phyloP scores from a whole-genome alignment of 2,888 invertebrate species.

The Chrysopilus asiliformis region DNA sequence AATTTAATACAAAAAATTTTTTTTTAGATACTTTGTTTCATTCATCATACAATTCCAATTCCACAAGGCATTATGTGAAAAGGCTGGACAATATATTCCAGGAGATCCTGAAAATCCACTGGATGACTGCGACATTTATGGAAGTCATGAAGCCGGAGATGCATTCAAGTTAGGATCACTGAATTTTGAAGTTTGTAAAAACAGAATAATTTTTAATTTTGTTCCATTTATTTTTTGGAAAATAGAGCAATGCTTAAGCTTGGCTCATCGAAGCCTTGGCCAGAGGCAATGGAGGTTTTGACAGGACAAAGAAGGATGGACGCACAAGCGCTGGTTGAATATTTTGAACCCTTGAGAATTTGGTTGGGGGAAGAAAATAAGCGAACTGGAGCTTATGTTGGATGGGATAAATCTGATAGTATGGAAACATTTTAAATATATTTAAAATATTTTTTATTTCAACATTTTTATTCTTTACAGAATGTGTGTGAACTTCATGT shows the following conservation, averaged over 20 bases:
- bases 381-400: slow-evolving; percentile 49
- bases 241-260: slow-evolving; percentile 53
- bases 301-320: slow-evolving; percentile 66
- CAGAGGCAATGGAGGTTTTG: slow-evolving; percentile 69
- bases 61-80: slow-evolving; percentile 55
- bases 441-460: no score
- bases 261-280: slow-evolving; percentile 66
- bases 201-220: no score
- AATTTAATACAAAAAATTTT: slow-evolving; percentile 2
- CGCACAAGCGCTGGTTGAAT: slow-evolving; percentile 62
- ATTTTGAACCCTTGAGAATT: slow-evolving; percentile 62
- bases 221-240: slow-evolving; percentile 2
- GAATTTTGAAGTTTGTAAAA: background rate
- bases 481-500: no score
- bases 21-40: slow-evolving; percentile 68
- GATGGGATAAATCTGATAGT: slow-evolving; percentile 42
- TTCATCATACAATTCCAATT: slow-evolving; percentile 71
- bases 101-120: slow-evolving; percentile 51
- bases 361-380: slow-evolving; percentile 63
- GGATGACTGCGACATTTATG: slow-evolving; percentile 76
- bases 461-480: no score
- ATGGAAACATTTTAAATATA: slow-evolving; percentile 17
- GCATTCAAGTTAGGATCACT: slow-evolving; percentile 42
- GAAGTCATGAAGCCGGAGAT: slow-evolving; percentile 64
- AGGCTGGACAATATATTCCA: slow-evolving; percentile 66